phyloP scores from a whole-genome alignment of 2,113 vertebrate genomes.

The Leptosomus discolor region DNA sequence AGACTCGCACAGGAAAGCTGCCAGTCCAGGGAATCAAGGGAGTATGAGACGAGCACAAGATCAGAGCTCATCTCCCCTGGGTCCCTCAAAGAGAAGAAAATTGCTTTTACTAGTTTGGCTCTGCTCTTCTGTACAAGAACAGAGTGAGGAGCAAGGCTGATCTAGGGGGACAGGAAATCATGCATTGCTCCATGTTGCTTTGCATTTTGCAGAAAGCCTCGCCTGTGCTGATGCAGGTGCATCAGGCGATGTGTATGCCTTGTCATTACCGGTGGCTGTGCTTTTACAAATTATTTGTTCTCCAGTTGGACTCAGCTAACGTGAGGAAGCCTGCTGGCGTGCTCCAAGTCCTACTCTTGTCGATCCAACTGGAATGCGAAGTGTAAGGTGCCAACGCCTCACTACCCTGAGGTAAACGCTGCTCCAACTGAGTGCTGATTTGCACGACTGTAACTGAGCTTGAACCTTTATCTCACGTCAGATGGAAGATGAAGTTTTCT shows the following conservation, averaged over 20 bases:
- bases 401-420: neutral
- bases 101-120: slow-evolving; percentile 22
- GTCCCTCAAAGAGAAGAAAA: neutral
- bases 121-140: neutral
- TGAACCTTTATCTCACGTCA: slow-evolving; percentile 22
- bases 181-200: neutral
- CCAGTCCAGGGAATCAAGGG: neutral
- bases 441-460: neutral
- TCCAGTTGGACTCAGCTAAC: neutral
- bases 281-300: neutral
- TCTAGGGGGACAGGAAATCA: neutral
- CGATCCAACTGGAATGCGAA: neutral
- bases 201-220: neutral
- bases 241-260: neutral
- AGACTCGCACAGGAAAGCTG: neutral
- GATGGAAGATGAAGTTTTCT: slow-evolving; percentile 45
- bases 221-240: neutral
- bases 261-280: neutral
- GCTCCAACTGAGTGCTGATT: neutral
- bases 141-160: neutral
- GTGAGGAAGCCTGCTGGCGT: neutral
- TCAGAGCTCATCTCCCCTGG: neutral
- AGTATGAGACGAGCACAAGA: neutral
- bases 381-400: neutral
- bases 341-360: neutral